Conservation (phyloP, 2,113 vertebrate genomes). For the Salvator merianae region DNA sequence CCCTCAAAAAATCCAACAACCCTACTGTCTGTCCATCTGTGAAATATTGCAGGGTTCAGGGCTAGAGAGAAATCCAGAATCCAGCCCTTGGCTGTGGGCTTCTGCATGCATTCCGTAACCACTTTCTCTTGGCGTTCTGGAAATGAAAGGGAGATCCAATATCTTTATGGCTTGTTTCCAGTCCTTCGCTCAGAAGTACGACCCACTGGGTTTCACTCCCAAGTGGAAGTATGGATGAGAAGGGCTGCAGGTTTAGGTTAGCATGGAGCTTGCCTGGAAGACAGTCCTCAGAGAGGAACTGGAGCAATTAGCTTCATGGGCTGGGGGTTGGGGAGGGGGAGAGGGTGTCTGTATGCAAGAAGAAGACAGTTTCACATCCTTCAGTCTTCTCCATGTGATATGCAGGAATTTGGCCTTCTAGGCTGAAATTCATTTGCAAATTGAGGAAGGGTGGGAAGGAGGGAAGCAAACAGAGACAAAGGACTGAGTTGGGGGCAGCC, state of each 20-base stretch:
- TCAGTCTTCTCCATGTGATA: conserved; percentile 10
- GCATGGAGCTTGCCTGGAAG: not conserved
- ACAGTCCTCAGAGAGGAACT: not conserved
- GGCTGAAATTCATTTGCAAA: conserved; percentile 30
- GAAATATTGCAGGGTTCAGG: not conserved
- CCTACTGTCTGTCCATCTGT: not conserved
- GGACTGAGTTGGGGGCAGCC: not conserved
- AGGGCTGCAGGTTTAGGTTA: not conserved
- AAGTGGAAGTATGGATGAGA: not conserved
- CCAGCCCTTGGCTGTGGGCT: not conserved
- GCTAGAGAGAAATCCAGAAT: not conserved
- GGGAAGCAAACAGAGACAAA: conserved; percentile 14
- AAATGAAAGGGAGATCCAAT: not conserved
- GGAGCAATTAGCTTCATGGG: not conserved
- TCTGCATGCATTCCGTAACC: not conserved
- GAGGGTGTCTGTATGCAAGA: not conserved
- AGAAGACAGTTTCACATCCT: conserved; percentile 3
- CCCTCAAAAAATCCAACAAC: no score
- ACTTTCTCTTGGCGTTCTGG: not conserved
- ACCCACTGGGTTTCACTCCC: not conserved
- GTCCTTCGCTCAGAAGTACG: not conserved
- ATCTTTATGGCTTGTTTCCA: not conserved
- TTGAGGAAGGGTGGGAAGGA: conserved; percentile 15
- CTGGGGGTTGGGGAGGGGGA: not conserved
- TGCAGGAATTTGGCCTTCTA: conserved; percentile 31